Evolutionary conservation across 92 coral and sea anemone genomes (phyloP), one percentile per base, ranked within the genome.

Genomic region (Muricea muricata): DNA sequence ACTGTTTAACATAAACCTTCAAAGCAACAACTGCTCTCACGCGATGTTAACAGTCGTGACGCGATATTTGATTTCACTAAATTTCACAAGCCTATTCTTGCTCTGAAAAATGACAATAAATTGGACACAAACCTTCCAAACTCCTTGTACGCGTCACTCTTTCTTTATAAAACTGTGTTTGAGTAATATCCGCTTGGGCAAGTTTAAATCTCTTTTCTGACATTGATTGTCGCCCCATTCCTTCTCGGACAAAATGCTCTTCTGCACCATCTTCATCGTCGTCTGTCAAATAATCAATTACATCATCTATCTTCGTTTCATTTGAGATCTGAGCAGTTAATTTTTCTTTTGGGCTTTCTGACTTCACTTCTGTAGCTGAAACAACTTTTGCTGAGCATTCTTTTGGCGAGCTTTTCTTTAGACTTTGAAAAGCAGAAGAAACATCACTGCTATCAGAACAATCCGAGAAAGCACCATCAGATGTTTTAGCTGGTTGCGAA

Each of bases 161-260:
- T 83, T 90, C 89, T 33, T 75, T 88, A 77, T 87, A 97, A 75
- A 77, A 87, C 65, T 91, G 91, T 11, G 99, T 92, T 71, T 97
- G 94, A 41, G 89, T 97, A 17, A 97, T 97, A 72, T 97, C 99
- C 14, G 71, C 71, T 69, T 92, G 78, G 0, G 94, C 87, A 0
- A 90, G 94, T 39, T 97, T 89, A 0, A 92, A 95, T 85, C 98
- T 70, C 85, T 97, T 97, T 69, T 97, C 99, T 32, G 99, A 97
- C 98, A 97, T 97, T 56, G 99, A 97, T 65, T 92, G 92, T 58
- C 99, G 92, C 39, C 99, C 99, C 42, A 92, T 88, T 0, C 94
- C 99, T 67, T 97, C 99, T 61, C 99, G 81, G 7, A 84, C 90
- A 78, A 97, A 97, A 18, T 97, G 97, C 29, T 89, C 94, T 41